Conservation (phyloP, 1,140 invertebrate species). For the Grapholita molesta region DNA sequence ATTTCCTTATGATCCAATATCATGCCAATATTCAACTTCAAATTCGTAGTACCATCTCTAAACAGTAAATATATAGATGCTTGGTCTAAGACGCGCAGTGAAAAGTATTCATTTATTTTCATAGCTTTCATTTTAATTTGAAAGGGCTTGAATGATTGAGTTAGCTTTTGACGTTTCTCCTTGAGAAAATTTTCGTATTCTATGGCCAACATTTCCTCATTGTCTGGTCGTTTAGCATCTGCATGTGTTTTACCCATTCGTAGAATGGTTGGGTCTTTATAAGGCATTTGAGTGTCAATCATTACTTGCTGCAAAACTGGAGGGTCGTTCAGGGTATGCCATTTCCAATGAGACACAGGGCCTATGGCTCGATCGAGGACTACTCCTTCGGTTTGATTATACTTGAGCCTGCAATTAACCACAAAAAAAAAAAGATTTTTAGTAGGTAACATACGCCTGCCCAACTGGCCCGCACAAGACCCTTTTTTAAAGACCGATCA, state of each 20-base stretch:
- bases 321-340: slow-evolving; percentile 69
- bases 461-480: too few species aligned
- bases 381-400: slow-evolving; percentile 72
- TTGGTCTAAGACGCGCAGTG: slow-evolving; percentile 65
- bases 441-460: too few species aligned
- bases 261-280: slow-evolving; percentile 60
- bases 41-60: slow-evolving; percentile 54
- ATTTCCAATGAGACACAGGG: slow-evolving; percentile 68
- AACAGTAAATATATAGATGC: slow-evolving; percentile 62
- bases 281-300: slow-evolving; percentile 64
- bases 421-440: too few species aligned
- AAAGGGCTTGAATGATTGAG: slow-evolving; percentile 64
- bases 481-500: too few species aligned
- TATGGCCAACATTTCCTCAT: slow-evolving; percentile 69
- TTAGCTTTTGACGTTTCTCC: slow-evolving; percentile 61
- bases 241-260: slow-evolving; percentile 47
- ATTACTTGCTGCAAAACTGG: slow-evolving; percentile 67
- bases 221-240: slow-evolving; percentile 41
- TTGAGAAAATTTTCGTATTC: slow-evolving; percentile 70
- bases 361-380: slow-evolving; percentile 57
- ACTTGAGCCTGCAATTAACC: slow-evolving; percentile 52
- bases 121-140: slow-evolving; percentile 72
- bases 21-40: slow-evolving; percentile 69
- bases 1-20: slow-evolving; percentile 66
- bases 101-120: slow-evolving; percentile 69